Conservation (phyloP, 2,888 invertebrate species). For the Anarsia innoxiella region DNA sequence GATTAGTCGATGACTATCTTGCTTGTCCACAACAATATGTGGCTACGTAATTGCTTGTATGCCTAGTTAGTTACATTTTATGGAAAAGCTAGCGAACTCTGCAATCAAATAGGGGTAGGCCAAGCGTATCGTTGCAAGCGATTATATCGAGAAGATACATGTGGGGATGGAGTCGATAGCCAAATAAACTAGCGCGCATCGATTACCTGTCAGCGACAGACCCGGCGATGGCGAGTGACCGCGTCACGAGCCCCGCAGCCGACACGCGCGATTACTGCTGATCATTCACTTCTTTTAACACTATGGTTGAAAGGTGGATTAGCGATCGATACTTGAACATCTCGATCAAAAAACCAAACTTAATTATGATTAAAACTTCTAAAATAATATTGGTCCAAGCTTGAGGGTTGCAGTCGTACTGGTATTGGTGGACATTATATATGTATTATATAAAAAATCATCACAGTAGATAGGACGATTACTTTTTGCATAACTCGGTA, state of each 20-base stretch:
- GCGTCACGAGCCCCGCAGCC: constrained; percentile 29
- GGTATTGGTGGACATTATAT: no score
- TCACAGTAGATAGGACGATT: no score
- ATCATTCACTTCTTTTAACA: not conserved
- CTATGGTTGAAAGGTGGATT: no score
- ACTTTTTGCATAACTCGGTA: not conserved
- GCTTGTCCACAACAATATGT: no score
- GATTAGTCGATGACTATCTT: no score
- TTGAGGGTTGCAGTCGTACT: no score
- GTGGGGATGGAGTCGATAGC: constrained; percentile 65
- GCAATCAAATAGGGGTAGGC: constrained; percentile 35
- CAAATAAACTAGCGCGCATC: constrained; percentile 73
- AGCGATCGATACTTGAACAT: no score
- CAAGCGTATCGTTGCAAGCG: constrained; percentile 42
- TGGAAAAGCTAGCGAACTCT: constrained; percentile 30
- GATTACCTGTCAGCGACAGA: constrained; percentile 71
- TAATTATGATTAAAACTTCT: no score
- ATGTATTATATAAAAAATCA: no score
- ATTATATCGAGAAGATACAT: constrained; percentile 66
- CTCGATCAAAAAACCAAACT: not conserved
- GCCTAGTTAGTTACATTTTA: not conserved
- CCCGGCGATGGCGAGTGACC: constrained; percentile 59
- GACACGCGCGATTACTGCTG: not conserved
- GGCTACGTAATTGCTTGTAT: no score
- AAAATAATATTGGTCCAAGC: no score